Conservation (phyloP, 2,113 vertebrate species). For the Percina caprodes region DNA sequence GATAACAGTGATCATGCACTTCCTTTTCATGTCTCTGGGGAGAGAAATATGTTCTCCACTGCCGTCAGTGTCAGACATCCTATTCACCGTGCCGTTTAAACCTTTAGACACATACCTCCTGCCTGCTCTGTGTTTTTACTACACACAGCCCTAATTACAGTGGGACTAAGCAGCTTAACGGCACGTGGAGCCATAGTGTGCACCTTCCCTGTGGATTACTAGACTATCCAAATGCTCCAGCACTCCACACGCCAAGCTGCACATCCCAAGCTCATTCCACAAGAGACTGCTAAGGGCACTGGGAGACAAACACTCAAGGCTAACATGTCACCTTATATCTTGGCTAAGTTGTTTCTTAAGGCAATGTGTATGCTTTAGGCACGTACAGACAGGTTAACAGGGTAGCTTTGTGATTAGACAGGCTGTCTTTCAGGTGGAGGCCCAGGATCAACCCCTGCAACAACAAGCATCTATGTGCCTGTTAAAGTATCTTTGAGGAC, state of each 20-base stretch:
- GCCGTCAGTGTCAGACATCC: neutral
- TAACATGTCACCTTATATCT: conserved; percentile 41
- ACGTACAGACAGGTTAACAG: conserved; percentile 45
- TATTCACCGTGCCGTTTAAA: conserved; percentile 15
- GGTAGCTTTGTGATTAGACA: conserved; percentile 44
- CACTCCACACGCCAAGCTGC: conserved; percentile 45
- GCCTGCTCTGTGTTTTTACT: conserved; percentile 75
- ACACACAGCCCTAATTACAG: conserved; percentile 79
- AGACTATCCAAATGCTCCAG: conserved; percentile 45
- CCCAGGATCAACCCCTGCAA: conserved; percentile 31
- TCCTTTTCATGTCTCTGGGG: conserved; percentile 1
- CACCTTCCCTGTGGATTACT: conserved; percentile 76
- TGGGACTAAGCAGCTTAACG: conserved; percentile 84
- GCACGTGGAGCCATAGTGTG: conserved; percentile 82
- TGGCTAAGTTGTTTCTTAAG: conserved; percentile 29
- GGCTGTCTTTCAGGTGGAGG: conserved; percentile 42
- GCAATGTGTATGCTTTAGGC: conserved; percentile 4
- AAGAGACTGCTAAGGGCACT: conserved; percentile 18
- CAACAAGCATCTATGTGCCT: conserved; percentile 27
- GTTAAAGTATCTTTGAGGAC: conserved; percentile 52
- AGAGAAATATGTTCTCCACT: conserved; percentile 1
- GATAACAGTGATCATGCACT: conserved; percentile 27
- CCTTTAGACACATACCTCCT: conserved; percentile 27
- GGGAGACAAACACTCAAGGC: conserved; percentile 37
- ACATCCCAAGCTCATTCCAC: conserved; percentile 55